Evolutionary conservation across 2,888 invertebrate species (phyloP).

Genomic region (Timandra comae): DNA sequence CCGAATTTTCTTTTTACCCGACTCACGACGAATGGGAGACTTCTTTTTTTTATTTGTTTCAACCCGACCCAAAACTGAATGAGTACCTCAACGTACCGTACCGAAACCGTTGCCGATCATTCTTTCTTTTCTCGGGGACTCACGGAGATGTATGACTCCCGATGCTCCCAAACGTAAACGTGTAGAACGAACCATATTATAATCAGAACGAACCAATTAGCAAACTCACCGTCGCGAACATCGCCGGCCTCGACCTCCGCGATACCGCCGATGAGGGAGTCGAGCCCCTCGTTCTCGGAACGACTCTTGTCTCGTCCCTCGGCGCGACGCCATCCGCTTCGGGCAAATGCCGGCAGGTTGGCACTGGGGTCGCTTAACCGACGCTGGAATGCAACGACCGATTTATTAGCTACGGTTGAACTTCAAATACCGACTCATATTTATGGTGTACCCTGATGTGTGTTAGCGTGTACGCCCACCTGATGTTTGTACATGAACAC

Average conservation of each 20-base stretch:
- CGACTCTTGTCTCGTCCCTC: constrained; percentile 84
- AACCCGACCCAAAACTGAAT: no score
- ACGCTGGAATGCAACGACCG: constrained; percentile 70
- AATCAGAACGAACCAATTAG: no score
- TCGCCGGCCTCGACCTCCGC: constrained; percentile 97
- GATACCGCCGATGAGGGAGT: constrained; percentile 87
- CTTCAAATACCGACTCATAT: background rate
- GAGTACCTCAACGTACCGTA: no score
- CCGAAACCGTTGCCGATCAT: no score
- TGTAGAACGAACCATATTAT: no score
- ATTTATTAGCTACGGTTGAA: background rate
- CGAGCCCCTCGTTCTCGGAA: constrained; percentile 94
- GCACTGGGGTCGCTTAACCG: constrained; percentile 95
- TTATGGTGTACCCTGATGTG: background rate
- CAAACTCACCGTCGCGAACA: constrained; percentile 74
- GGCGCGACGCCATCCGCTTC: constrained; percentile 86
- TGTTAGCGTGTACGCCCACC: constrained; percentile 63
- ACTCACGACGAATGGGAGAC: no score
- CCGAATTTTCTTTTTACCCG: no score
- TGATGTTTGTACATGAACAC: constrained; percentile 88
- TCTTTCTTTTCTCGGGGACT: no score
- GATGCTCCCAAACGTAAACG: no score
- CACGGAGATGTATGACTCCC: no score
- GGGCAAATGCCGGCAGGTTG: constrained; percentile 89
- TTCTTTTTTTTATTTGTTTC: no score